A percentile compares a stretch with the other conserved stretches of the same genome.
Conservation (phyloP, 64 coral and sea anemone genomes). For the Porites australiensis region DNA sequence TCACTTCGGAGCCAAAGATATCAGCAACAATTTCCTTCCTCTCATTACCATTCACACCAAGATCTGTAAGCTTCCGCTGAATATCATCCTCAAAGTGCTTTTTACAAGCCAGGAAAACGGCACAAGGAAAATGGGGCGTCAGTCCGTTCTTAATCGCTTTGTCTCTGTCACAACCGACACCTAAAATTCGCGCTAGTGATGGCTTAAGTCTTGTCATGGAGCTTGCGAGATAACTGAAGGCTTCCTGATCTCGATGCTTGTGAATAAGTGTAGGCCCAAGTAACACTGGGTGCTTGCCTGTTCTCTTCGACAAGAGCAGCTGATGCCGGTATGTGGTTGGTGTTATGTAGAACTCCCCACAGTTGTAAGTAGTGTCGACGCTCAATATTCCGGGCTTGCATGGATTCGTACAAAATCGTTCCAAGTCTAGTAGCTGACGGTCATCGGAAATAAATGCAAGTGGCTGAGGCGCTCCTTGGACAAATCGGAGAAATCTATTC, state of each 20-base stretch:
- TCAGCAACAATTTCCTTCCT: neutral
- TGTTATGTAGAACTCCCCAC: constrained; percentile 64
- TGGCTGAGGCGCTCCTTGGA: constrained; percentile 50
- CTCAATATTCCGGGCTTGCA: constrained; percentile 22
- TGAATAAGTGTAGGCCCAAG: constrained; percentile 46
- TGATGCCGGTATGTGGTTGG: constrained; percentile 33
- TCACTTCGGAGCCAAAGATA: constrained; percentile 30
- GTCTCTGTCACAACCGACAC: constrained; percentile 35
- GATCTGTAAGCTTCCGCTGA: constrained; percentile 17
- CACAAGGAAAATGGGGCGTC: neutral
- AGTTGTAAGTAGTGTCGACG: constrained; percentile 61
- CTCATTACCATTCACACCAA: constrained; percentile 10
- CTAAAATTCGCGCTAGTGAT: neutral
- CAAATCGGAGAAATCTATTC: constrained; percentile 30
- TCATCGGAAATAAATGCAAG: constrained; percentile 30
- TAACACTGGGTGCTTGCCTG: constrained; percentile 45
- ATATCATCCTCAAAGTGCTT: constrained; percentile 69
- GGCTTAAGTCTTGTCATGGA: constrained; percentile 15
- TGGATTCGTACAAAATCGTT: constrained; percentile 53
- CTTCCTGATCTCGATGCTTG: constrained; percentile 25
- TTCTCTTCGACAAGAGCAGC: constrained; percentile 14
- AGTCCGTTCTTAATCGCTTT: constrained; percentile 54
- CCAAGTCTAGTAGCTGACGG: constrained; percentile 4
- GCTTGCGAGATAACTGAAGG: constrained; percentile 34
- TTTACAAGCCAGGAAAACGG: constrained; percentile 27